Percentiles rank a stretch among this genome's conserved stretches.
Conservation (phyloP, 2,888 invertebrate genomes). For the Lasioglossum villosulum region DNA sequence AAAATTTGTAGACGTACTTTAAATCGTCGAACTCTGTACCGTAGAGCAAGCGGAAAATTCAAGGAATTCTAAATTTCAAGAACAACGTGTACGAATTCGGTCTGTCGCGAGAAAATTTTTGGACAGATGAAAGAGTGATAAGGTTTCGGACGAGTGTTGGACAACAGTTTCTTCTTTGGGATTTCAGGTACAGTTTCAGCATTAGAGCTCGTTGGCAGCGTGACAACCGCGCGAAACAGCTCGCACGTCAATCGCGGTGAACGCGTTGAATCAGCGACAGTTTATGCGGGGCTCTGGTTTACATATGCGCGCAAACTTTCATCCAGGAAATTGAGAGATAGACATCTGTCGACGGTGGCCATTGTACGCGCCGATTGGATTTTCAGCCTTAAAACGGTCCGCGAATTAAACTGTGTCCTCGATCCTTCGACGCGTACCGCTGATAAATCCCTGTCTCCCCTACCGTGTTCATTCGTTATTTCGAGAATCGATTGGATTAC, state of each 20-base stretch:
- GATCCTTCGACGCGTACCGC: slow-evolving; percentile 55
- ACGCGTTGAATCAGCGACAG: slow-evolving; percentile 58
- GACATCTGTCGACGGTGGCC: slow-evolving; percentile 72
- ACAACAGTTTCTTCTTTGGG: slow-evolving; percentile 10
- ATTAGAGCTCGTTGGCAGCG: slow-evolving; percentile 39
- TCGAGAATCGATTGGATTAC: slow-evolving; percentile 67
- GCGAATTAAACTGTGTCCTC: slow-evolving; percentile 70
- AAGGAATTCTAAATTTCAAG: too few relatives aligned
- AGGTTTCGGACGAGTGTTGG: background rate
- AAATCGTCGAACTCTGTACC: too few relatives aligned
- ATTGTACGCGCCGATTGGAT: slow-evolving; percentile 71
- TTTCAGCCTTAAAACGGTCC: slow-evolving; percentile 70
- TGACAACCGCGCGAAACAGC: slow-evolving; percentile 47
- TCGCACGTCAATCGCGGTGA: slow-evolving; percentile 48
- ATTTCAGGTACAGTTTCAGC: slow-evolving; percentile 2
- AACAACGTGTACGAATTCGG: background rate
- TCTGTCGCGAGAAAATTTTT: background rate
- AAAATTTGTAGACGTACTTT: too few relatives aligned
- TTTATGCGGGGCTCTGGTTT: slow-evolving; percentile 55
- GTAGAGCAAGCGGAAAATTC: too few relatives aligned
- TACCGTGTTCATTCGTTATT: slow-evolving; percentile 62
- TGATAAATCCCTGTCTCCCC: slow-evolving; percentile 68
- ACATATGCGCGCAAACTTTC: slow-evolving; percentile 69
- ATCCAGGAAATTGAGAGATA: slow-evolving; percentile 74
- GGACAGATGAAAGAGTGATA: background rate